Conservation (phyloP, 2,797 vertebrate species). For the Myioborus miniatus region DNA sequence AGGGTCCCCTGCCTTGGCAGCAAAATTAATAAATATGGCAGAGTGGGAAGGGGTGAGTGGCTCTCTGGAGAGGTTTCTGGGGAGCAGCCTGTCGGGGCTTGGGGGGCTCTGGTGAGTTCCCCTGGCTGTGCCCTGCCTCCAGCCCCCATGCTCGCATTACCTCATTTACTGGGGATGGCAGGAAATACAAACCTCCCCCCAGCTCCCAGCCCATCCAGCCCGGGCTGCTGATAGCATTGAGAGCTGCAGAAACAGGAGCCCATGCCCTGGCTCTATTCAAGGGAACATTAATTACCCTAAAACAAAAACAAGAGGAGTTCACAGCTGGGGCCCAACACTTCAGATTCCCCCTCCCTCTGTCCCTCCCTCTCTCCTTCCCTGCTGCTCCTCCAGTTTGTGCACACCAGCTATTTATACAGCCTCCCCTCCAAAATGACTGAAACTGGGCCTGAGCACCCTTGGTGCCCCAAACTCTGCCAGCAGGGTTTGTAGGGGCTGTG, state of each 20-base stretch:
- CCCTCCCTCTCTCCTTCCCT: conserved; percentile 13
- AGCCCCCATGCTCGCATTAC: conserved; percentile 1
- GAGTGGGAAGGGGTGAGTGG: accelerated
- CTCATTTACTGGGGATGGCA: conserved; percentile 46
- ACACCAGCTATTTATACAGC: neutral
- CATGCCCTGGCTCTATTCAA: conserved; percentile 45
- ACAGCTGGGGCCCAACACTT: conserved; percentile 60
- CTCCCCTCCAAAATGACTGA: neutral
- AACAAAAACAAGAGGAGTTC: conserved; percentile 69
- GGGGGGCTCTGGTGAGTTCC: neutral
- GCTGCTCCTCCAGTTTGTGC: conserved; percentile 31
- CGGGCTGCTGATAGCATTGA: conserved; percentile 22
- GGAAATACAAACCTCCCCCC: conserved; percentile 43
- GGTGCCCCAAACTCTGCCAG: neutral
- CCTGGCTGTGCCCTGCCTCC: neutral
- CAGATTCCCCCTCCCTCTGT: neutral
- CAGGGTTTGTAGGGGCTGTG: neutral
- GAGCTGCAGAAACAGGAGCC: conserved; percentile 48
- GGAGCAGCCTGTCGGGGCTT: neutral
- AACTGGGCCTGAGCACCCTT: neutral
- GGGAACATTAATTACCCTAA: conserved; percentile 73
- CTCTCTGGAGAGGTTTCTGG: neutral
- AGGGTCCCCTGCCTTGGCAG: neutral
- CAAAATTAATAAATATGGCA: neutral
- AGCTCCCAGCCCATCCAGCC: neutral